Evolutionary conservation across 2,797 vertebrate genomes (phyloP).

Genomic region (Argentina silus): DNA sequence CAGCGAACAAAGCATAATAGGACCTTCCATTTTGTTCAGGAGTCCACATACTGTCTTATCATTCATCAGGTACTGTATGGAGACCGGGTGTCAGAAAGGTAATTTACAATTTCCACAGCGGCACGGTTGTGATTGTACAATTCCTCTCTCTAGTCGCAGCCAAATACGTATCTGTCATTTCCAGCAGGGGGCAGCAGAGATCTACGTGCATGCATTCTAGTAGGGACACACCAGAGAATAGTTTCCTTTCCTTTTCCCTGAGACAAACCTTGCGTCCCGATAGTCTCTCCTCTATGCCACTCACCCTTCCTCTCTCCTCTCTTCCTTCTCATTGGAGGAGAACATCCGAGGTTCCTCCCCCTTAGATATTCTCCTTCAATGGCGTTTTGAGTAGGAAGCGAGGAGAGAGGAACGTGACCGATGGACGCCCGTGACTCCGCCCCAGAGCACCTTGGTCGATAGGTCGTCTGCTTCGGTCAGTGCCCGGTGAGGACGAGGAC

Average conservation of each 20-base stretch:
- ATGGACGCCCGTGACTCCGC: neutral
- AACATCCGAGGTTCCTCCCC: no score
- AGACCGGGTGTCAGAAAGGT: neutral
- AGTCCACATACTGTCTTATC: neutral
- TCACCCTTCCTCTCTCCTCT: no score
- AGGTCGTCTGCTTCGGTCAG: neutral
- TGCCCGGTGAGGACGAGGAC: conserved; percentile 2
- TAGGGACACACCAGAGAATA: neutral
- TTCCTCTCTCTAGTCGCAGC: neutral
- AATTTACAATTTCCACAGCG: neutral
- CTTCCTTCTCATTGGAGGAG: no score
- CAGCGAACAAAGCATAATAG: neutral
- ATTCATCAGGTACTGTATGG: conserved; percentile 5
- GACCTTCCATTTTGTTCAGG: neutral
- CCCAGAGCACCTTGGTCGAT: neutral
- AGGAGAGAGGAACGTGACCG: no score
- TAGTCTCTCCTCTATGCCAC: no score
- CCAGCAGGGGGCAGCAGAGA: conserved; percentile 71
- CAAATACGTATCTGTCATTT: neutral
- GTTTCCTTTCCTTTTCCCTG: neutral
- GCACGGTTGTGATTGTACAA: no score
- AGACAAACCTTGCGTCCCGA: neutral
- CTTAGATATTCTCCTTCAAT: no score
- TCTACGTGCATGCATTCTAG: conserved; percentile 3
- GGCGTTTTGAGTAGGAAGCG: no score